These are phyloP conservation scores for Gallinago media DNA, from an alignment of 2,113 vertebrate genomes.

Conservation along the genomic window DNA sequence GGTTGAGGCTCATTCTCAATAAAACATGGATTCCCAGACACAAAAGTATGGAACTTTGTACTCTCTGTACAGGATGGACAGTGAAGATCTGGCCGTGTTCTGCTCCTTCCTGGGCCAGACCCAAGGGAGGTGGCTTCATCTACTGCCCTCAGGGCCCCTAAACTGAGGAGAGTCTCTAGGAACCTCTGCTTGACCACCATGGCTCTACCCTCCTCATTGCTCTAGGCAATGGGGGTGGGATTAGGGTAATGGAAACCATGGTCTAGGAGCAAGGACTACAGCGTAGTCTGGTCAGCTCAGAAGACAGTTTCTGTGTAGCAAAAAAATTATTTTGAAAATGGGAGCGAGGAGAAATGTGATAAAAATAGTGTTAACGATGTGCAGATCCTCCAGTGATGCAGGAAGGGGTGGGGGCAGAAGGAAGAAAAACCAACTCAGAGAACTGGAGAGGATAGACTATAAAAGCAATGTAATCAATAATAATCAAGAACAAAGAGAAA, in stretches of 20 bases:
- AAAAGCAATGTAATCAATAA: not conserved
- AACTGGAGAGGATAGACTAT: not conserved
- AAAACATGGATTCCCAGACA: not conserved
- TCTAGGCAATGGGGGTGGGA: not conserved
- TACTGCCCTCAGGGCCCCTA: too few relatives aligned
- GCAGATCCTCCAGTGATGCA: not conserved
- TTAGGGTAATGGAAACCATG: not conserved
- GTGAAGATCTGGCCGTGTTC: not conserved
- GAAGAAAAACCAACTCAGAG: not conserved
- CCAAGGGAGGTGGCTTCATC: too few relatives aligned
- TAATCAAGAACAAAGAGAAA: not conserved
- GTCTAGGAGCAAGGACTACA: not conserved
- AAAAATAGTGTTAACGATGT: conserved; percentile 5
- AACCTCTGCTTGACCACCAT: not conserved
- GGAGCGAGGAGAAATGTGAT: not conserved
- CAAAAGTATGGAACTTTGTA: not conserved
- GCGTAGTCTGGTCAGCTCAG: not conserved
- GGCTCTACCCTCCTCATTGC: not conserved
- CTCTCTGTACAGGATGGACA: not conserved
- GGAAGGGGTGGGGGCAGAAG: not conserved
- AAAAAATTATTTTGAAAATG: not conserved
- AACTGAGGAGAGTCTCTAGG: not conserved
- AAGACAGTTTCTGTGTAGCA: not conserved
- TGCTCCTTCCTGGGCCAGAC: too few relatives aligned
- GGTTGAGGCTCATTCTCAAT: not conserved